A percentile compares a stretch with the other conserved stretches of the same genome.
phyloP scores from a whole-genome alignment of 2,888 invertebrate species.

The Agrenia bidenticulata region DNA sequence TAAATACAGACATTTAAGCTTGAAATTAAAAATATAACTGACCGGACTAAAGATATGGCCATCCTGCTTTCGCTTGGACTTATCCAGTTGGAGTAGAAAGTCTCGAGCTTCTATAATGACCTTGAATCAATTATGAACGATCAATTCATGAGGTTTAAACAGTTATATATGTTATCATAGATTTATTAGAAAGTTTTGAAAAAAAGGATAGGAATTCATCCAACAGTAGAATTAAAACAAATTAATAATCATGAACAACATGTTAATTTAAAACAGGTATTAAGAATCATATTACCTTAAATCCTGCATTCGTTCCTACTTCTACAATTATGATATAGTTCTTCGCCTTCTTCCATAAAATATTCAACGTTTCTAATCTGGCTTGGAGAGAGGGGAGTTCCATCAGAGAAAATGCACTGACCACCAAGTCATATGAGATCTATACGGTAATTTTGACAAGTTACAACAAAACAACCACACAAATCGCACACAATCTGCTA shows the following conservation, averaged over 20 bases:
- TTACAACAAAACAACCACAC: background rate
- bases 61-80: slow-evolving; percentile 34
- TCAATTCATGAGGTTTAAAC: background rate
- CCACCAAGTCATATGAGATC: slow-evolving; percentile 74
- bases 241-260: slow-evolving; percentile 1
- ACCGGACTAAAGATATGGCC: slow-evolving; percentile 72
- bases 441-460: slow-evolving; percentile 53
- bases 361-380: slow-evolving; percentile 70
- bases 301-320: slow-evolving; percentile 79
- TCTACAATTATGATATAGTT: slow-evolving; percentile 81
- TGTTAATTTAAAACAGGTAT: background rate
- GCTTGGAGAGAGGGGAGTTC: slow-evolving; percentile 70
- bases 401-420: slow-evolving; percentile 76
- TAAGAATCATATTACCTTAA: slow-evolving; percentile 62
- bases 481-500: no score
- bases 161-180: no score
- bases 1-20: no score
- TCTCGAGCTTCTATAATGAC: slow-evolving; percentile 80
- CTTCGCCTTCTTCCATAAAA: slow-evolving; percentile 83
- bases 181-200: background rate
- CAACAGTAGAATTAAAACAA: no score
- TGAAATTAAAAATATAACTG: slow-evolving; percentile 54
- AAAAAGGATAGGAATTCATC: no score
- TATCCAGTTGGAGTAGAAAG: slow-evolving; percentile 66
- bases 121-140: slow-evolving; percentile 53